Conservation (phyloP, 2,113 vertebrate species). For the Vulpes vulpes region DNA sequence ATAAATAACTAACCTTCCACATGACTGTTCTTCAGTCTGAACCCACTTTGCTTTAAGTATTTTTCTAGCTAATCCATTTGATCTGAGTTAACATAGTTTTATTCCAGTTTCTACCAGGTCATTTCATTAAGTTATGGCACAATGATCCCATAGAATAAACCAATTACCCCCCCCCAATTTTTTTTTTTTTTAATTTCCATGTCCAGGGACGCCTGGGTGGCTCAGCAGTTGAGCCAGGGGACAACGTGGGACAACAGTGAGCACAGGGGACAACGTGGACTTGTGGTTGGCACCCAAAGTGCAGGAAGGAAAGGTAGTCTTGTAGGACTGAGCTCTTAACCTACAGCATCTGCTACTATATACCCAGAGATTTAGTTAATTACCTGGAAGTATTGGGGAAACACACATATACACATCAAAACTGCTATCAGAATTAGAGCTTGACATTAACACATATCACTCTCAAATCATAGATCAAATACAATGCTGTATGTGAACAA, state of each 20-base stretch:
- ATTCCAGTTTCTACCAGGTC: neutral
- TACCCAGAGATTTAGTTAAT: neutral
- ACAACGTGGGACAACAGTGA: no score
- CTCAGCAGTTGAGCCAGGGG: no score
- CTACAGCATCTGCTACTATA: neutral
- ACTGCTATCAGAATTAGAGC: neutral
- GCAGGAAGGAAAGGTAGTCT: no score
- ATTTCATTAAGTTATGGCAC: neutral
- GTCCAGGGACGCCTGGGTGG: no score
- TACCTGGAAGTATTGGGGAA: neutral
- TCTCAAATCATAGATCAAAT: neutral
- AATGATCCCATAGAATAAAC: neutral
- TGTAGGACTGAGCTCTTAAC: neutral
- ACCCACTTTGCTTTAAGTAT: neutral
- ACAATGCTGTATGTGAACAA: neutral
- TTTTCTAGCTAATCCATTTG: neutral
- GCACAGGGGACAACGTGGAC: neutral
- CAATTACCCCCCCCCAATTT: neutral
- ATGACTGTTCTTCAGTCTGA: neutral
- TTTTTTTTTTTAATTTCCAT: neutral
- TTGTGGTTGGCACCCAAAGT: neutral
- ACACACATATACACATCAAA: neutral
- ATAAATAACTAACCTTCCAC: neutral
- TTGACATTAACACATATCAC: neutral
- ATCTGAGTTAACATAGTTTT: neutral